A percentile compares a stretch with the other conserved stretches of the same genome.
These are phyloP conservation scores for Tinea trinotella DNA, from an alignment of 2,888 invertebrate genomes.

Conservation along the genomic window DNA sequence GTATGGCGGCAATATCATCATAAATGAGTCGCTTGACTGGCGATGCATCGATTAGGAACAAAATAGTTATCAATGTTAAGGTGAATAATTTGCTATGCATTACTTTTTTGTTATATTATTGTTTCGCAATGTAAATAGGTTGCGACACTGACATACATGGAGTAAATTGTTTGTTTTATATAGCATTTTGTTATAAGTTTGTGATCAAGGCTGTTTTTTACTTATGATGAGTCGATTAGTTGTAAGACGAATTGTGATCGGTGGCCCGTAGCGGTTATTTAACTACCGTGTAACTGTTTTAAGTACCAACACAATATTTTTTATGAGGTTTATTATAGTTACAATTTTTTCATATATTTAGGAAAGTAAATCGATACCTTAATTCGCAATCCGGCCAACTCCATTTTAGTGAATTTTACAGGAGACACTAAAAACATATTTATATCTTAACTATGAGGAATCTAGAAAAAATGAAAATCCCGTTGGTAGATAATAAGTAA, in stretches of 20 bases:
- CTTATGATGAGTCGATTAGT: slow-evolving; percentile 32
- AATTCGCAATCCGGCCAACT: too few relatives aligned
- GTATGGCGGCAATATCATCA: slow-evolving; percentile 41
- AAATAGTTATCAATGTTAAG: slow-evolving; percentile 39
- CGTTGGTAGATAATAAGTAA: too few relatives aligned
- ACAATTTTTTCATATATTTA: too few relatives aligned
- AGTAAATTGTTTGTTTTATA: slow-evolving; percentile 41
- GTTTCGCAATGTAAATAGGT: slow-evolving; percentile 59
- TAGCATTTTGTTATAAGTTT: slow-evolving; percentile 46
- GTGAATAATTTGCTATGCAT: slow-evolving; percentile 47
- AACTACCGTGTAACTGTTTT: slow-evolving; percentile 2
- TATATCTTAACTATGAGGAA: too few relatives aligned
- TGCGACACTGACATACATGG: slow-evolving; percentile 71
- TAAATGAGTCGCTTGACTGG: slow-evolving; percentile 29
- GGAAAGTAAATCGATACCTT: too few relatives aligned
- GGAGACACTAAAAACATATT: too few relatives aligned
- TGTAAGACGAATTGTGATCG: slow-evolving; percentile 35
- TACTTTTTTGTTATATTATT: slow-evolving; percentile 41
- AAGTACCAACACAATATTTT: too few relatives aligned
- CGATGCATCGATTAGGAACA: slow-evolving; percentile 38
- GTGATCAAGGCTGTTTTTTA: slow-evolving; percentile 54
- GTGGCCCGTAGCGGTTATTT: slow-evolving; percentile 45
- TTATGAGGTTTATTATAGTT: too few relatives aligned
- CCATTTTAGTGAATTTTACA: too few relatives aligned
- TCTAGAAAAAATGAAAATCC: too few relatives aligned